Evolutionary conservation across 2,888 invertebrate species (phyloP), one percentile per base, ranked within the genome.

Genomic region (Caenorhabditis doughertyi): DNA sequence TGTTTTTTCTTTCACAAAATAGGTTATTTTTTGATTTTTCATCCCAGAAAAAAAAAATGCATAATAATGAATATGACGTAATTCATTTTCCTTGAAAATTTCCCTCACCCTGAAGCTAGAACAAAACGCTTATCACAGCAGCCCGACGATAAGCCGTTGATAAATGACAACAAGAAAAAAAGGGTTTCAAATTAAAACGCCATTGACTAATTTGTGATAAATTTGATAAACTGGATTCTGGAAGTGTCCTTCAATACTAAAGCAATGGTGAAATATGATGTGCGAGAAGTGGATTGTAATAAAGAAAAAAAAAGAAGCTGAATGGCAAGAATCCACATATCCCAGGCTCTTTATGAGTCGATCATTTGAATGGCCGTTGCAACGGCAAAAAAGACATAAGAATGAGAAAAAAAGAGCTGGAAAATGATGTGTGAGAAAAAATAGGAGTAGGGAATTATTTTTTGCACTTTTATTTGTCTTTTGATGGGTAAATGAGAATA

Each of bases 281-380:
- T 35, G 29, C n/a, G 73, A 42, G 64, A 39, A 25, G 53, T 21
- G 13, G 65, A 68, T 67, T 68, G 68, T 39, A 62, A 77, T 55
- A 53, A 49, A 49, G 5, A 56, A 51, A 35, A 32, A 65, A 4
- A 51, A 51, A 25, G 23, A 65, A 65, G 51, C 51, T 65, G 64
- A 49, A 65, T 65, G 64, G 21, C 64, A 65, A 65, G 51, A 65
- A 65, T 35, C 67, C 77, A 76, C 76, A 76, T 68, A 76, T 76
- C 76, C 53, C 42, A 58, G 51, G 76, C 67, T 76, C 76, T 77
- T 77, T 68, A 62, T 68, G 77, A 77, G 77, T 60, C 77, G 35
- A 77, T 68, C 77, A 68, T 68, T 58, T 29, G 55, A 70, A 68
- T 76, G 60, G 58, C 25, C 58, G 47, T 64, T 49, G 56, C 49